Percentiles rank a stretch among this genome's conserved stretches.
These are phyloP conservation scores for Odocoileus hemionus DNA, from an alignment of 2,113 vertebrate genomes.

Conservation along the genomic window DNA sequence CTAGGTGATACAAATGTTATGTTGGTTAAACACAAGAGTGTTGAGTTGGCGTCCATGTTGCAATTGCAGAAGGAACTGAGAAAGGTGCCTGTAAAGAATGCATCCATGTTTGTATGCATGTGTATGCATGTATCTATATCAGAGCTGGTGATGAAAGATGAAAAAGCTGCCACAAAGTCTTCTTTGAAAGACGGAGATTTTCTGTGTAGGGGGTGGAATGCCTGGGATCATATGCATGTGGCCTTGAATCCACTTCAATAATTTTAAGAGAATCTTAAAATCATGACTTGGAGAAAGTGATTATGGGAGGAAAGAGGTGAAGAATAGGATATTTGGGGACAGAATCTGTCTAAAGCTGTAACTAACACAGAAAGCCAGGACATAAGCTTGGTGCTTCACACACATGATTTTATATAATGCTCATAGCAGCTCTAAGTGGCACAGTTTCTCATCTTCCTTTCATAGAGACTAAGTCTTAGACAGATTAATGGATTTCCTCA, in stretches of 20 bases:
- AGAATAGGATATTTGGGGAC: neutral
- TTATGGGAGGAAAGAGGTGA: neutral
- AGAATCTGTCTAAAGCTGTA: neutral
- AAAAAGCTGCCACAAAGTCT: neutral
- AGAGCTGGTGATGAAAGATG: neutral
- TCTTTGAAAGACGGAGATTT: neutral
- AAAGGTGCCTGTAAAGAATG: neutral
- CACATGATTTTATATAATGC: neutral
- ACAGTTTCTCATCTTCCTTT: neutral
- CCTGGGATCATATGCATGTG: neutral
- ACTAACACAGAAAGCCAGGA: neutral
- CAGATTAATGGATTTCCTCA: neutral
- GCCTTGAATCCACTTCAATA: neutral
- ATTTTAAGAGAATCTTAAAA: neutral
- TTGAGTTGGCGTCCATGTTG: no score
- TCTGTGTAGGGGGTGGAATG: neutral
- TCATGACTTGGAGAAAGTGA: accelerated
- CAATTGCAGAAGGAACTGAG: neutral
- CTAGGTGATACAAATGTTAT: no score
- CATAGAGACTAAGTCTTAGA: neutral
- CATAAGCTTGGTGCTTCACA: neutral
- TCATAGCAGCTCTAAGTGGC: neutral
- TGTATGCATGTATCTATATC: accelerated
- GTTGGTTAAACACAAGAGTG: neutral
- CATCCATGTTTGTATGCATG: no score